Evolutionary conservation across 2,888 invertebrate genomes (phyloP).

Genomic region (Apotomis turbidana): DNA sequence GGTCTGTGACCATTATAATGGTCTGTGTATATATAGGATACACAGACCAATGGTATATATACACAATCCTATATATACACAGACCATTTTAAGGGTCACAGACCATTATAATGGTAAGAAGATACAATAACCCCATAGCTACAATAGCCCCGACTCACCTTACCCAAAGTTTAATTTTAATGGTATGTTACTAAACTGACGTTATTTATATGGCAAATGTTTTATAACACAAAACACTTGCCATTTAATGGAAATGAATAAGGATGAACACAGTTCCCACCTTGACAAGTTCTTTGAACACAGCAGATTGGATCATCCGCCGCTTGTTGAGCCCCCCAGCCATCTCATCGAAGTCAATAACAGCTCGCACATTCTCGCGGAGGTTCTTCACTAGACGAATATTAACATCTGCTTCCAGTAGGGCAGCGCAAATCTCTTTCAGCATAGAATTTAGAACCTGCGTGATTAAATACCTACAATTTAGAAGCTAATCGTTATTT

Average conservation of each 20-base stretch:
- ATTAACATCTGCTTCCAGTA: constrained; percentile 99
- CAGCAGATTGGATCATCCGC: constrained; percentile 99
- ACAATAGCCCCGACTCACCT: too few relatives aligned
- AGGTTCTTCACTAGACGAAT: constrained; percentile 97
- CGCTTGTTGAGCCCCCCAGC: constrained; percentile 99
- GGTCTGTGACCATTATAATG: too few relatives aligned
- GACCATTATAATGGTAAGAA: too few relatives aligned
- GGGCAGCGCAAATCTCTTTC: constrained; percentile 98
- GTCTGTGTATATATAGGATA: too few relatives aligned
- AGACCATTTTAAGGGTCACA: too few relatives aligned
- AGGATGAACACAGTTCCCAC: constrained; percentile 70
- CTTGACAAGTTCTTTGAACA: constrained; percentile 99
- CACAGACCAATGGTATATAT: too few relatives aligned
- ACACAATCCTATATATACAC: too few relatives aligned
- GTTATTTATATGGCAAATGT: not conserved
- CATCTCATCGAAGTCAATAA: constrained; percentile 99
- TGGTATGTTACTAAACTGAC: not conserved
- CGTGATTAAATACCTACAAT: constrained; percentile 46
- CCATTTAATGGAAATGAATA: not conserved
- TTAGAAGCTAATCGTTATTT: not conserved
- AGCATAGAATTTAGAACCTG: constrained; percentile 99
- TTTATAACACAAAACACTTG: not conserved
- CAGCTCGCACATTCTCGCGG: constrained; percentile 97
- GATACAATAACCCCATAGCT: too few relatives aligned
- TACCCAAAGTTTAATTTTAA: too few relatives aligned